These are phyloP conservation scores for Nematolebias whitei DNA, from an alignment of 2,113 vertebrate species.

Conservation along the genomic window DNA sequence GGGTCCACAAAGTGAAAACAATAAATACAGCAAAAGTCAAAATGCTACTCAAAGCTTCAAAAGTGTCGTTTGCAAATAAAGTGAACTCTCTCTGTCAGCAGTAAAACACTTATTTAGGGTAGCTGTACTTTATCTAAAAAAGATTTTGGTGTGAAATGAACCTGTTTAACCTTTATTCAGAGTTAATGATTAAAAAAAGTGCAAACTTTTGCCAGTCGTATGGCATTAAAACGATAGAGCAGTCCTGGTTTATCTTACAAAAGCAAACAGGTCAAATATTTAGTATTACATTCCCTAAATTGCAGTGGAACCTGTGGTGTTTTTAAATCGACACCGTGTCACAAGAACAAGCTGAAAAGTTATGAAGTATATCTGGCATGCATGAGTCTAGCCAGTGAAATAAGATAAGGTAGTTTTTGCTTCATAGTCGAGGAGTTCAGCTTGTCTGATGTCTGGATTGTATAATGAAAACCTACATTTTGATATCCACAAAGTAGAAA, in stretches of 20 bases:
- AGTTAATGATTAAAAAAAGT: background rate
- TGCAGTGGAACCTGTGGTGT: slow-evolving; percentile 27
- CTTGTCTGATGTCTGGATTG: slow-evolving; percentile 10
- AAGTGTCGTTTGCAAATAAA: background rate
- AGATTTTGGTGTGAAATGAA: background rate
- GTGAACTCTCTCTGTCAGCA: no score
- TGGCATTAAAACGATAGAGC: background rate
- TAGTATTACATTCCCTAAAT: slow-evolving; percentile 63
- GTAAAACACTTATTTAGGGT: no score
- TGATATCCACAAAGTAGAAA: background rate
- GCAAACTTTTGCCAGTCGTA: background rate
- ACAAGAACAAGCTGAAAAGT: slow-evolving; percentile 11
- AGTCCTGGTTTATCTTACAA: slow-evolving; percentile 37
- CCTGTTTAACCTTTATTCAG: background rate
- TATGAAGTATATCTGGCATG: slow-evolving; percentile 37
- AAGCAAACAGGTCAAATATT: slow-evolving; percentile 46
- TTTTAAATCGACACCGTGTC: slow-evolving; percentile 15
- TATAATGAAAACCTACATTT: slow-evolving; percentile 15
- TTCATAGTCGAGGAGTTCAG: slow-evolving; percentile 12
- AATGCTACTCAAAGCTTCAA: background rate
- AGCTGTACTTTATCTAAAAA: background rate
- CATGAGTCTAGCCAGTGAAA: slow-evolving; percentile 37
- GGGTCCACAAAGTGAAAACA: no score
- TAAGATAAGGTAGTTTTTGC: slow-evolving; percentile 12
- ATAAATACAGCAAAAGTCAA: background rate